phyloP scores from a whole-genome alignment of 2,113 vertebrate genomes.

The Carlito syrichta region DNA sequence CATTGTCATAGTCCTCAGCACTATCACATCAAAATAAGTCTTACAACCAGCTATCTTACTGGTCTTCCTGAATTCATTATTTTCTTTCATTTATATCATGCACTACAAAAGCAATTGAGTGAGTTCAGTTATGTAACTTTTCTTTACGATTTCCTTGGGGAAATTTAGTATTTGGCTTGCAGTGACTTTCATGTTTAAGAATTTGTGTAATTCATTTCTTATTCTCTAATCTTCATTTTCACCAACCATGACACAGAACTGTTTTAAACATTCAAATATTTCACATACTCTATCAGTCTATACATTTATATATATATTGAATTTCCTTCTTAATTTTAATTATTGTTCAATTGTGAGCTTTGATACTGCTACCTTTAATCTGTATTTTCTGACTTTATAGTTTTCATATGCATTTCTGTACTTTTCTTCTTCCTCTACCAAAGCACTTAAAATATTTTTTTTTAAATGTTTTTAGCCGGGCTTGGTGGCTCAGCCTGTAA shows the following conservation, averaged over 20 bases:
- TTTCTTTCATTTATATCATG: background rate
- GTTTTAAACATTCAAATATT: background rate
- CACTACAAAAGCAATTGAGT: background rate
- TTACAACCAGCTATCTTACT: background rate
- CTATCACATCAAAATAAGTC: background rate
- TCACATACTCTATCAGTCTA: background rate
- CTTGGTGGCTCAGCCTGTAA: no score
- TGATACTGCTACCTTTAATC: background rate
- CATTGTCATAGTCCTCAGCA: background rate
- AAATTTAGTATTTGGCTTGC: background rate
- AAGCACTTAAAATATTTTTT: background rate
- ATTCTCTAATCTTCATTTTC: background rate
- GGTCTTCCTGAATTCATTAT: background rate
- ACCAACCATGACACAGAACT: background rate
- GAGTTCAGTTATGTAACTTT: background rate
- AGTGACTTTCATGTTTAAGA: background rate
- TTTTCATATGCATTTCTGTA: background rate
- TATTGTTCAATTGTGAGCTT: background rate
- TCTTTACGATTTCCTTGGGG: background rate
- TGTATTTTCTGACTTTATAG: background rate
- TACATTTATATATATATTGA: background rate
- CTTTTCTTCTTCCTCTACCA: background rate
- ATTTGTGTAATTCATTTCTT: background rate
- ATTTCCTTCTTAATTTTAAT: background rate
- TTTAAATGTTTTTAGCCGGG: no score